phyloP scores from a whole-genome alignment of 2,113 vertebrate species.

The Cyphomyrus plagiostoma region DNA sequence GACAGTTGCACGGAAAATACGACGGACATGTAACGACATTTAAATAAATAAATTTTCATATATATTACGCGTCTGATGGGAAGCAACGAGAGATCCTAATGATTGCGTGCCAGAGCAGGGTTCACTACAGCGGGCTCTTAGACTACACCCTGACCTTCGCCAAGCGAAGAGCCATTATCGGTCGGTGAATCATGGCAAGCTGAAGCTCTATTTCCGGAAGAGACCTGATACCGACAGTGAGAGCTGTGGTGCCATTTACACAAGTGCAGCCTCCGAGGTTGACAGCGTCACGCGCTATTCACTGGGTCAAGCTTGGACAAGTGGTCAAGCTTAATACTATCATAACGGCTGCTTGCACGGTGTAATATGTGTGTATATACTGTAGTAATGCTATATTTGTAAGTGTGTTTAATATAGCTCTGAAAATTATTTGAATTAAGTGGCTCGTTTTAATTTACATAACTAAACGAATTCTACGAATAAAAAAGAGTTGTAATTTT shows the following conservation, averaged over 20 bases:
- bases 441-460: neutral
- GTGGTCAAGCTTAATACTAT: constrained; percentile 23
- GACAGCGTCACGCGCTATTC: constrained; percentile 36
- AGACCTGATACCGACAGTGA: constrained; percentile 30
- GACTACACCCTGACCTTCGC: neutral
- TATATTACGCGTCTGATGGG: neutral
- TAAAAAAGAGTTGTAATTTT: neutral
- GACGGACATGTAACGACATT: neutral
- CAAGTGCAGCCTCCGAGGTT: constrained; percentile 37
- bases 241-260: constrained; percentile 44
- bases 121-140: neutral
- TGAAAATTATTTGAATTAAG: neutral
- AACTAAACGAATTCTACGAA: neutral
- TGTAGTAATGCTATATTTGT: neutral
- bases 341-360: neutral
- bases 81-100: neutral
- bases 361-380: constrained; percentile 1
- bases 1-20: neutral
- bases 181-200: constrained; percentile 39
- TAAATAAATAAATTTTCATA: neutral
- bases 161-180: neutral
- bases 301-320: constrained; percentile 33
- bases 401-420: neutral
- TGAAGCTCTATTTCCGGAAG: constrained; percentile 35
- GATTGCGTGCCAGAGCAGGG: neutral